Conservation (phyloP, 2,888 invertebrate genomes). For the Galeopsomyia nigrocyanea region DNA sequence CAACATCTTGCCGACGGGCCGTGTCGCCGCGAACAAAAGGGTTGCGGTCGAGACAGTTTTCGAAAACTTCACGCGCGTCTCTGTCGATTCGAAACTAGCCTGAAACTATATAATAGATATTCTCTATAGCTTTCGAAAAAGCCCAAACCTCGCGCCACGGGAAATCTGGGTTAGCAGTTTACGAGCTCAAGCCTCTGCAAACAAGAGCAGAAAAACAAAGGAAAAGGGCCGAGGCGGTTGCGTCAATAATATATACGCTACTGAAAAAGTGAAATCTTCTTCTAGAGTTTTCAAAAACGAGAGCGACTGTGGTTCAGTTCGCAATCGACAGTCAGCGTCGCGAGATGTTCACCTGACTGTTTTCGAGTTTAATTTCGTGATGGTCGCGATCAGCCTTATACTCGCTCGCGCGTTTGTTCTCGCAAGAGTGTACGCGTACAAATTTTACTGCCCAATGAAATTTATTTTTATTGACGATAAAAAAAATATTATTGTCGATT, state of each 20-base stretch:
- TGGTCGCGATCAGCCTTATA: no score
- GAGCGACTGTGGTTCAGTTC: not conserved
- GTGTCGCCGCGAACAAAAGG: constrained; percentile 51
- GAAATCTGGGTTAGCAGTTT: constrained; percentile 30
- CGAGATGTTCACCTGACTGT: constrained; percentile 16
- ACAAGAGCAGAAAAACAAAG: constrained; percentile 3
- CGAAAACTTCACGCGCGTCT: constrained; percentile 51
- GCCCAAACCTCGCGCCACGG: not conserved
- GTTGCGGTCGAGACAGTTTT: constrained; percentile 60
- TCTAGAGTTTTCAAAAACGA: not conserved
- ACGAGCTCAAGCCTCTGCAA: constrained; percentile 5
- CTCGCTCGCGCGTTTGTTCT: constrained; percentile 30
- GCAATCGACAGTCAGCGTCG: not conserved
- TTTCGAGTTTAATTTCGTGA: constrained; percentile 28
- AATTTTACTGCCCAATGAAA: constrained; percentile 49
- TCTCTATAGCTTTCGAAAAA: not conserved
- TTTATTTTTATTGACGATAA: constrained; percentile 50
- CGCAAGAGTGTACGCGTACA: constrained; percentile 32
- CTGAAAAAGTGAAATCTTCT: constrained; percentile 34
- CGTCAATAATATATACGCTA: not conserved
- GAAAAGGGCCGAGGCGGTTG: constrained; percentile 17
- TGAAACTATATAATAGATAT: no score
- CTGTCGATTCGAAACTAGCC: constrained; percentile 12
- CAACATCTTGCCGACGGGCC: constrained; percentile 11
- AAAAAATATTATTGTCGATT: constrained; percentile 50